Evolutionary conservation across 2,797 vertebrate genomes (phyloP), one percentile per base, ranked within the genome.

Genomic region (Pseudochromis fuscus): DNA sequence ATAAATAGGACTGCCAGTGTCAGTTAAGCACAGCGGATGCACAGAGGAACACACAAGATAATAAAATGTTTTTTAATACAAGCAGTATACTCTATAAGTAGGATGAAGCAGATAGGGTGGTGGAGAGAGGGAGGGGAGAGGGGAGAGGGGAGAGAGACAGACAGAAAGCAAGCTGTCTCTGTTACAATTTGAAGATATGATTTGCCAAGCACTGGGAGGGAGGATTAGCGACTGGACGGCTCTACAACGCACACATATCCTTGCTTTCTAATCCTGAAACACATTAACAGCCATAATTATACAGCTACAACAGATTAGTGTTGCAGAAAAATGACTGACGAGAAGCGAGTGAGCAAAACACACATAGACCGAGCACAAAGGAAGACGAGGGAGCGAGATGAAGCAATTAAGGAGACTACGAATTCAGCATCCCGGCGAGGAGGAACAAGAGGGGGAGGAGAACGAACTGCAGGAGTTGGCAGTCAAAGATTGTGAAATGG

Each of bases 271-370:
- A 92, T 93, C 89, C 88, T 77, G 56, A 82, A 88, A 82, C 81
- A 90, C 83, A 91, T 87, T 90, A 92, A 87, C 82, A 90, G 69
- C 68, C 73, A 72, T 83, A 91, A 93, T 92, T 91, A 89, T 87
- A 87, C 46, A 62, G 73, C 84, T 79, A 84, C 86, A 86, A 81
- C 62, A 80, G 87, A 93, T 92, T 92, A 92, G 85, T 78, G 85
- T 86, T 77, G 77, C 82, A 81, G 75, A 72, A 79, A 83, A 83
- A 73, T 65, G 45, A 82, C 74, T 69, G 75, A 64, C 67, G 65
- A 74, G 52, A 72, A 52, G 72, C 40, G 48, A 66, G 78, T 44
- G 38, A 53, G 68, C 67, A 61, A 79, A 83, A 81, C 37, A 83
- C 69, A 63, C 28, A 62, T 1, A 27, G 0, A 51, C 75, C 25